phyloP scores from a whole-genome alignment of 2,888 invertebrate genomes.

The Drosophila merina region DNA sequence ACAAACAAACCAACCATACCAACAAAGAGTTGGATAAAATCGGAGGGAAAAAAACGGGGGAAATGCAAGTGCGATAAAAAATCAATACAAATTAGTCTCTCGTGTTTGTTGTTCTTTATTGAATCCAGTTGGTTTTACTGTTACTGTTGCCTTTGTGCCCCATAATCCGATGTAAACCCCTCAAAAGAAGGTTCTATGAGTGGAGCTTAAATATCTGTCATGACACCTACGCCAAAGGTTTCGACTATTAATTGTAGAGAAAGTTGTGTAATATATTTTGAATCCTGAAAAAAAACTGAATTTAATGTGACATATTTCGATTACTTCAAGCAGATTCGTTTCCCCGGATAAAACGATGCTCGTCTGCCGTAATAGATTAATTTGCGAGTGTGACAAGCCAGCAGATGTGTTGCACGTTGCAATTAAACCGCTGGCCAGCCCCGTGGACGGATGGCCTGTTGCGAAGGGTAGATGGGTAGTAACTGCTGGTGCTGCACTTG shows the following conservation, averaged over 20 bases:
- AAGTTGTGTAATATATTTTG: not conserved
- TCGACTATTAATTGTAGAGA: not conserved
- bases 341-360: not conserved
- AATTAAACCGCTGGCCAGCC: conserved; percentile 65
- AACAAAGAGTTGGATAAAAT: conserved; percentile 45
- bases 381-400: conserved; percentile 6
- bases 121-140: conserved; percentile 19
- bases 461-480: conserved; percentile 47
- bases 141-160: conserved; percentile 19
- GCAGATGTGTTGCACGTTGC: conserved; percentile 64
- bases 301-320: no score
- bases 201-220: conserved; percentile 1
- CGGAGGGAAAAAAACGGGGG: not conserved
- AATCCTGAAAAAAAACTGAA: no score
- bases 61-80: conserved; percentile 49
- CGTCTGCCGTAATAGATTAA: conserved; percentile 3
- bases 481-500: conserved; percentile 56
- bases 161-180: conserved; percentile 33
- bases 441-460: conserved; percentile 22
- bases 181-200: conserved; percentile 15
- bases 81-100: conserved; percentile 72
- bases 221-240: conserved; percentile 21
- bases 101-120: conserved; percentile 17
- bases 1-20: conserved; percentile 48
- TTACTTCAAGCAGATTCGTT: not conserved